A percentile compares a stretch with the other conserved stretches of the same genome.
These are phyloP conservation scores for Diadema setosum DNA, from an alignment of 35 echinoderm and acorn worm genomes.

Conservation along the genomic window DNA sequence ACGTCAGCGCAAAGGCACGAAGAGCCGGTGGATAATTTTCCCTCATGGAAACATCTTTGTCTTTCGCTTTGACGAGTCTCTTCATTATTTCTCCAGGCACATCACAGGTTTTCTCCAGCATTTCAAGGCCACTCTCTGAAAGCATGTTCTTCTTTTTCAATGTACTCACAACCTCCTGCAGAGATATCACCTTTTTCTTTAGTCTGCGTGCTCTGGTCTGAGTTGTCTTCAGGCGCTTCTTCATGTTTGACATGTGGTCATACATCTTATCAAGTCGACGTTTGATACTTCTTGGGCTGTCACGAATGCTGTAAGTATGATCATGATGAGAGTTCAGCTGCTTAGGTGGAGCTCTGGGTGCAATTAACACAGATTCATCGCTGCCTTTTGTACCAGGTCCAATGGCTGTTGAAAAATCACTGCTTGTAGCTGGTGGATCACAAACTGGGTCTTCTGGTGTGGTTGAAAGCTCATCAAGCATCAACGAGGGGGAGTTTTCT, in stretches of 20 bases:
- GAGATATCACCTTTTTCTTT: background rate
- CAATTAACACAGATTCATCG: too few relatives aligned
- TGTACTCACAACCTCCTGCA: background rate
- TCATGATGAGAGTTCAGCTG: background rate
- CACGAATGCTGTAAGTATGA: background rate
- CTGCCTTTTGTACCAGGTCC: too few relatives aligned
- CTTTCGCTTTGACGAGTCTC: background rate
- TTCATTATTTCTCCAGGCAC: conserved; percentile 32
- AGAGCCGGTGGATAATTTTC: background rate
- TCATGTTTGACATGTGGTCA: background rate
- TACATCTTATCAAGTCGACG: background rate
- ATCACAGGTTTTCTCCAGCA: background rate
- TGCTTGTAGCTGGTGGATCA: too few relatives aligned
- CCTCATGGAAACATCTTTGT: background rate
- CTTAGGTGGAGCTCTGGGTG: too few relatives aligned
- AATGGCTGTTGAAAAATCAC: too few relatives aligned
- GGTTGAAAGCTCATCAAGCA: too few relatives aligned
- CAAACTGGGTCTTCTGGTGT: too few relatives aligned
- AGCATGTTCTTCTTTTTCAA: background rate
- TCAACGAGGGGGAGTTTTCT: too few relatives aligned
- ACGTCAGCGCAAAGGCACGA: conserved; percentile 33
- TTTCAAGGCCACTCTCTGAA: background rate
- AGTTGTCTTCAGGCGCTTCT: background rate
- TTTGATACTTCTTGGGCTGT: background rate
- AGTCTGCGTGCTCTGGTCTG: background rate